Evolutionary conservation across 2,113 vertebrate genomes (phyloP).

Genomic region (Gopherus flavomarginatus): DNA sequence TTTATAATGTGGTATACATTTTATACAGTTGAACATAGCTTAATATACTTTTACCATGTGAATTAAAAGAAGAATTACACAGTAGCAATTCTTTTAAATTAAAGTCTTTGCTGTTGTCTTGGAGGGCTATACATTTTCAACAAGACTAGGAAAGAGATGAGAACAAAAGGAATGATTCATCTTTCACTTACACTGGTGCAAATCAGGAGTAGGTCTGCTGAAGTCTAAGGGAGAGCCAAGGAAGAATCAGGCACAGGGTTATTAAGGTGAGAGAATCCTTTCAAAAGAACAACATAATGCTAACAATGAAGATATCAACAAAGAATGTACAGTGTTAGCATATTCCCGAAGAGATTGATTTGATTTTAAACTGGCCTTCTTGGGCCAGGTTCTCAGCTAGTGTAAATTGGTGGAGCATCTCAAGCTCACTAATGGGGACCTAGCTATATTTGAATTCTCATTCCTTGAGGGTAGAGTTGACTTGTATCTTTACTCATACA

Average conservation of each 20-base stretch:
- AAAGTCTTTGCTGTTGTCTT: not conserved
- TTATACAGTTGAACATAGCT: not conserved
- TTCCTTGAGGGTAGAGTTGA: not conserved
- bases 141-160: not conserved
- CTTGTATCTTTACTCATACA: not conserved
- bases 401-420: not conserved
- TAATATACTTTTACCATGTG: slow-evolving; percentile 34
- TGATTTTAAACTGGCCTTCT: not conserved
- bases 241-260: not conserved
- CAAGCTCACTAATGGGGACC: not conserved
- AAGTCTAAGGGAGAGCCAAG: not conserved
- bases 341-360: not conserved
- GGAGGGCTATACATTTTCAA: not conserved
- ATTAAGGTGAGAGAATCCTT: not conserved
- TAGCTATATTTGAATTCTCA: not conserved
- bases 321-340: not conserved
- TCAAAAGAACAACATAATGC: not conserved
- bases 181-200: not conserved
- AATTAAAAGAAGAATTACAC: not conserved
- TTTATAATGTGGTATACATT: slow-evolving; percentile 26
- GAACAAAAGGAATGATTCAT: not conserved
- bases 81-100: not conserved
- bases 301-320: not conserved
- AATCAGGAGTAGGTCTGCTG: not conserved
- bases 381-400: not conserved